Evolutionary conservation across 2,113 vertebrate species (phyloP).

Genomic region (Atractosteus spatula): DNA sequence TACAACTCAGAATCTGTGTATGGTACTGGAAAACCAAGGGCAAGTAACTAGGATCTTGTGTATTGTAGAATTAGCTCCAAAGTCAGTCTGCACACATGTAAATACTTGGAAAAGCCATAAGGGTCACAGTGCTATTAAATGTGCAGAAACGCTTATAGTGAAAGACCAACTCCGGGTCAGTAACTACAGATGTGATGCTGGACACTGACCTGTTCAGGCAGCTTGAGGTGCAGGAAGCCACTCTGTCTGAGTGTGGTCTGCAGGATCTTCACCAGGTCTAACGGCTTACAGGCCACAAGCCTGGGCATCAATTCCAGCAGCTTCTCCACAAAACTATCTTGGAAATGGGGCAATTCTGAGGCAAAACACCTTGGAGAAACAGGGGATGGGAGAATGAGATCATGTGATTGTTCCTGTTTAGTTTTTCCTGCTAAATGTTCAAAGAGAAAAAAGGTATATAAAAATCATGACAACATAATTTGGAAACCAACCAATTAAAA

Average conservation of each 20-base stretch:
- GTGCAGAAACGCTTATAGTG: too few species aligned
- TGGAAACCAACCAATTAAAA: too few species aligned
- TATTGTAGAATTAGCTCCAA: too few species aligned
- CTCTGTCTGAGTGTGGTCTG: slow-evolving; percentile 86
- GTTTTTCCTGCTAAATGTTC: not conserved
- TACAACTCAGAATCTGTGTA: too few species aligned
- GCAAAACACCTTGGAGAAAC: slow-evolving; percentile 73
- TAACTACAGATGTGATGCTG: not conserved
- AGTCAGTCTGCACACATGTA: too few species aligned
- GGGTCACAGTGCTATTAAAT: too few species aligned
- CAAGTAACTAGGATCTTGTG: too few species aligned
- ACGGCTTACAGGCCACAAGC: slow-evolving; percentile 83
- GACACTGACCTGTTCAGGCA: slow-evolving; percentile 79
- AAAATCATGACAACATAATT: not conserved
- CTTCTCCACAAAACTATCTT: slow-evolving; percentile 91
- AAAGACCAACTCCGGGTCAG: too few species aligned
- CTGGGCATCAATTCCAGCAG: slow-evolving; percentile 89
- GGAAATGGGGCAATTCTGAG: slow-evolving; percentile 83
- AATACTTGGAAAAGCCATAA: too few species aligned
- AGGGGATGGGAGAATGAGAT: not conserved
- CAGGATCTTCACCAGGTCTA: slow-evolving; percentile 89
- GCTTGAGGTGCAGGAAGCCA: slow-evolving; percentile 79
- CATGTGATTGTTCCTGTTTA: too few species aligned
- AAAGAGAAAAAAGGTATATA: not conserved
- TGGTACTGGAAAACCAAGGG: too few species aligned